Conservation (phyloP, 2,888 invertebrate species). For the Lithophane semibrunnea region DNA sequence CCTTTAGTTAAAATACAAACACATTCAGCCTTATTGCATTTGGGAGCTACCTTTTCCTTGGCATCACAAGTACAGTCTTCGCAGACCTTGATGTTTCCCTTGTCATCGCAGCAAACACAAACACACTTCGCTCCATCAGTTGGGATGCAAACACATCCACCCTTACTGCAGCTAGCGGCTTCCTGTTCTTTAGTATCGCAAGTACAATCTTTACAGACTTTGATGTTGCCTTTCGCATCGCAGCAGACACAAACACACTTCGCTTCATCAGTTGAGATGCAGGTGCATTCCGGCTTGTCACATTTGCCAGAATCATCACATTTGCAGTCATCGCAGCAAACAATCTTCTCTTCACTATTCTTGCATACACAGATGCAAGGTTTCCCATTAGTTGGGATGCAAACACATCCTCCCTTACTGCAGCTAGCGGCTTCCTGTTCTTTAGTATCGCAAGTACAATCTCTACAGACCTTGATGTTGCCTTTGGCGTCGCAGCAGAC, state of each 20-base stretch:
- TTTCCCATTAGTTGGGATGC: conserved; percentile 64
- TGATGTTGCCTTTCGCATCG: conserved; percentile 21
- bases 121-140: neutral
- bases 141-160: neutral
- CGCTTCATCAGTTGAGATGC: conserved; percentile 58
- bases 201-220: conserved; percentile 60
- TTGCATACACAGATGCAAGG: conserved; percentile 56
- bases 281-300: conserved; percentile 54
- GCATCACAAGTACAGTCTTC: too few relatives aligned
- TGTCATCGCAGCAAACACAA: too few relatives aligned
- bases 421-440: conserved; percentile 45
- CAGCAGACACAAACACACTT: conserved; percentile 67
- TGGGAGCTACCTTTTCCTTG: too few relatives aligned
- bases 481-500: conserved; percentile 50
- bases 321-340: conserved; percentile 49
- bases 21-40: too few relatives aligned
- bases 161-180: conserved; percentile 32
- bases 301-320: conserved; percentile 43
- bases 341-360: conserved; percentile 35
- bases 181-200: conserved; percentile 33
- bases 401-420: conserved; percentile 68
- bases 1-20: too few relatives aligned
- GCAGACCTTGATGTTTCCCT: too few relatives aligned
- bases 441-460: conserved; percentile 55
- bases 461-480: conserved; percentile 56